Conservation (phyloP, 2,113 vertebrate genomes). For the Tragelaphus imberbis region DNA sequence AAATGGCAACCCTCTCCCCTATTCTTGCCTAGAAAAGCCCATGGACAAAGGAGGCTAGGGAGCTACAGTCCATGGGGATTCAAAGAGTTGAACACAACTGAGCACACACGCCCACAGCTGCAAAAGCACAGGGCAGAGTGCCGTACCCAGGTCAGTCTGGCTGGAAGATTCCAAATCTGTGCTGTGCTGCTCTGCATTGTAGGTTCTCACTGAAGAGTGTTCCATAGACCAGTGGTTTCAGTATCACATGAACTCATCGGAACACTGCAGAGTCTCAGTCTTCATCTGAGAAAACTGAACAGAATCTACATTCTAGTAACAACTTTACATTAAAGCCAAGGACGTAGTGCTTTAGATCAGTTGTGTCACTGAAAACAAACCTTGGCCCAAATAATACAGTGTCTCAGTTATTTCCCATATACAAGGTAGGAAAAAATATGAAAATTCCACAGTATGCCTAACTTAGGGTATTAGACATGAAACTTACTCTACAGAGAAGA, state of each 20-base stretch:
- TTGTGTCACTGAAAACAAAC: neutral
- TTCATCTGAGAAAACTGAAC: neutral
- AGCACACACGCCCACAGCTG: neutral
- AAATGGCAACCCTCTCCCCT: no score
- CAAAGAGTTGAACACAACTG: neutral
- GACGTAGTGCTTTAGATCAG: neutral
- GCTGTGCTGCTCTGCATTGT: rapidly evolving
- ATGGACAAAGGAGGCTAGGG: neutral
- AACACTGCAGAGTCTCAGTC: neutral
- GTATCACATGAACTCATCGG: rapidly evolving
- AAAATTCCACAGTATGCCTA: neutral
- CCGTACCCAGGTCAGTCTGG: neutral
- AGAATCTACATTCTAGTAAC: neutral
- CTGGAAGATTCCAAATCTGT: neutral
- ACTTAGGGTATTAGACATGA: neutral
- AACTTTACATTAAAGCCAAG: neutral
- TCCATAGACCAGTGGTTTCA: no score
- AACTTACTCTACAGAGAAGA: neutral
- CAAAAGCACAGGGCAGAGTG: neutral
- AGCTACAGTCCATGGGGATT: neutral
- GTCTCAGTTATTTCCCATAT: neutral
- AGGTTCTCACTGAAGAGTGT: neutral
- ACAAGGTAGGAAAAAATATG: neutral
- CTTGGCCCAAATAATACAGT: neutral
- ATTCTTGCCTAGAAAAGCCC: neutral